phyloP scores from a whole-genome alignment of 2,797 vertebrate genomes.

The Hydrolagus colliei region DNA sequence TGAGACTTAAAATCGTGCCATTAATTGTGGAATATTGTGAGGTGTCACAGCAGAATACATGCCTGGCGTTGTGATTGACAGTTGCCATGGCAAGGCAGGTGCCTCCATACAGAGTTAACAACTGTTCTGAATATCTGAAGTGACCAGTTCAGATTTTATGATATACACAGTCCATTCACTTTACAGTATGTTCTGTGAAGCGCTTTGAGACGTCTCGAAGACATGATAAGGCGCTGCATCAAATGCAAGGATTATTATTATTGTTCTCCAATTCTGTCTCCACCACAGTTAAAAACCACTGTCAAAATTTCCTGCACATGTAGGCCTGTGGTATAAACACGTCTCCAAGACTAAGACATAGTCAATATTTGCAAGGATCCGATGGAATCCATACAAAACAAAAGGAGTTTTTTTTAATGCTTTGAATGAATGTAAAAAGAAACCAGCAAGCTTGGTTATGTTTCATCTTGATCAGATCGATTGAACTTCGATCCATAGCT shows the following conservation, averaged over 20 bases:
- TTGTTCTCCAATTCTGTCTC: neutral
- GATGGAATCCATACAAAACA: neutral
- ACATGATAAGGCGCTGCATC: neutral
- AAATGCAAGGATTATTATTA: too few species aligned
- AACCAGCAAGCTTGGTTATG: neutral
- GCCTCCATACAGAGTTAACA: too few species aligned
- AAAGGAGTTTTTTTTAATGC: neutral
- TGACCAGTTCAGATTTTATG: neutral
- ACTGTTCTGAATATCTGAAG: neutral
- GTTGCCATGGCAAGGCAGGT: too few species aligned
- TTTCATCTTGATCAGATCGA: neutral
- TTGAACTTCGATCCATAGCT: neutral
- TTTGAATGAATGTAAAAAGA: neutral
- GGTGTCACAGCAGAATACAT: too few species aligned
- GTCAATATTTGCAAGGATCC: neutral
- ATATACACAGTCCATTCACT: too few species aligned
- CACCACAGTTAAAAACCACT: neutral
- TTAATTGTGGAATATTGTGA: neutral
- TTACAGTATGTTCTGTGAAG: too few species aligned
- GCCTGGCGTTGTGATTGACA: too few species aligned
- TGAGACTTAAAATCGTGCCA: slow-evolving; percentile 1
- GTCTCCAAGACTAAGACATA: neutral
- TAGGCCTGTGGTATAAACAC: neutral
- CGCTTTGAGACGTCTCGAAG: neutral
- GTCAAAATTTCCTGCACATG: neutral